Base-by-base conservation (phyloP, 2,888 invertebrate species). In the Tuta absoluta region DNA sequence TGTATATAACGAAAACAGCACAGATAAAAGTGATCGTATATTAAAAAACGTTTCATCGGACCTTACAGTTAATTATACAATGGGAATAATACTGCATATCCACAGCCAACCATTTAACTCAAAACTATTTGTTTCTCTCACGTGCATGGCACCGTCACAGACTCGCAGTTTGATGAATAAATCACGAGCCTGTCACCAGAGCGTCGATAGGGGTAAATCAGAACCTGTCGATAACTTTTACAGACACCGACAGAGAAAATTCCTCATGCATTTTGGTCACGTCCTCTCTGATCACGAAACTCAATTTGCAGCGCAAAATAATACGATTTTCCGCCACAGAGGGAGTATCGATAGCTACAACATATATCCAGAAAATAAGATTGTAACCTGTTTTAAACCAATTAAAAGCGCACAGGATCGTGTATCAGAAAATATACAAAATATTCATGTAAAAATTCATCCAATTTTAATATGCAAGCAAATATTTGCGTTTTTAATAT, bases 271-370 rank as follows among this genome's bases (percentile, higher is more conserved):
- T 65, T 64, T 63, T 67, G 72, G 75, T 82, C 85, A 85, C 84
- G 84, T 83, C 68, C 72, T 63, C 67, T 66, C 75, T 80, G 83
- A 84, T 83, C 82, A 76, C 77, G 70, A 71, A 81, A 85, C 82
- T 72, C 80, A 81, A 85, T 85, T 85, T 82, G 74, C 75, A 76
- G 79, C 76, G 66, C 79, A 84, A 85, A 86, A 84, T 85, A 85
- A 85, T 84, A 80, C 78, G 81, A 83, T 84, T 84, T 81, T 79
- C 78, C 79, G 75, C 79, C 75, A 75, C 72, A 78, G 78, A 78
- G 75, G 75, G 71, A 70, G 79, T 84, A 84, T 85, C 84, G 81
- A 81, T 17, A 45, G 11, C 5, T 45, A 45, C 17, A 7, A 17
- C n/a, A 17, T 84, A 82, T 79, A 78, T 79, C 70, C 75, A 70